Evolutionary conservation across 2,797 vertebrate genomes (phyloP).

Genomic region (Phyllotis vaccarum): DNA sequence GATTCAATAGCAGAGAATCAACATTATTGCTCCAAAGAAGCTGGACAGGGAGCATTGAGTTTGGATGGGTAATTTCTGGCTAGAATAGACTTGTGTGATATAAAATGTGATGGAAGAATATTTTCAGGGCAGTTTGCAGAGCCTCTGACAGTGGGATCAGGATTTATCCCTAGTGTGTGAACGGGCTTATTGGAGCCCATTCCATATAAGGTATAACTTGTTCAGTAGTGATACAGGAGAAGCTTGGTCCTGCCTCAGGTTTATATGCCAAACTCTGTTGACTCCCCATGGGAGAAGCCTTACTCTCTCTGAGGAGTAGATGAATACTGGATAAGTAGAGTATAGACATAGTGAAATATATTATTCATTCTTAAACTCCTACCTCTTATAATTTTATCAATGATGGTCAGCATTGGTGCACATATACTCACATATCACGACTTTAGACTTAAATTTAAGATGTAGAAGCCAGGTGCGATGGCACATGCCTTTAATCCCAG

Average conservation of each 20-base stretch:
- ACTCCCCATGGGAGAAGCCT: no score
- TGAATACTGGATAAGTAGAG: neutral
- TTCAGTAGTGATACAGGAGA: no score
- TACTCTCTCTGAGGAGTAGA: no score
- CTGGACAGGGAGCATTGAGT: neutral
- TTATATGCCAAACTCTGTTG: no score
- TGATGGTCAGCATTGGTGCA: neutral
- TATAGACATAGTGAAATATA: neutral
- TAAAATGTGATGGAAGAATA: neutral
- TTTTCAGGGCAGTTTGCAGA: neutral
- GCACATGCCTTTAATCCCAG: neutral
- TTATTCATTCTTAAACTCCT: neutral
- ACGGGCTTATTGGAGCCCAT: no score
- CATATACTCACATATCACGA: neutral
- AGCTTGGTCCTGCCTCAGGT: no score
- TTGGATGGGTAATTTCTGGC: neutral
- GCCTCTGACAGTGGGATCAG: no score
- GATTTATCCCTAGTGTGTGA: no score
- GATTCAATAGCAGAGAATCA: neutral
- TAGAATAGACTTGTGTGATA: neutral
- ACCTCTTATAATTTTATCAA: neutral
- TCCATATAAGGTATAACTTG: no score
- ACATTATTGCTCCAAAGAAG: neutral
- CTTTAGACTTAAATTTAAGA: constrained; percentile 30
- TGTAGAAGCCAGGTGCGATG: neutral